Evolutionary conservation across 2,113 vertebrate species (phyloP).

Genomic region (Lontra canadensis): DNA sequence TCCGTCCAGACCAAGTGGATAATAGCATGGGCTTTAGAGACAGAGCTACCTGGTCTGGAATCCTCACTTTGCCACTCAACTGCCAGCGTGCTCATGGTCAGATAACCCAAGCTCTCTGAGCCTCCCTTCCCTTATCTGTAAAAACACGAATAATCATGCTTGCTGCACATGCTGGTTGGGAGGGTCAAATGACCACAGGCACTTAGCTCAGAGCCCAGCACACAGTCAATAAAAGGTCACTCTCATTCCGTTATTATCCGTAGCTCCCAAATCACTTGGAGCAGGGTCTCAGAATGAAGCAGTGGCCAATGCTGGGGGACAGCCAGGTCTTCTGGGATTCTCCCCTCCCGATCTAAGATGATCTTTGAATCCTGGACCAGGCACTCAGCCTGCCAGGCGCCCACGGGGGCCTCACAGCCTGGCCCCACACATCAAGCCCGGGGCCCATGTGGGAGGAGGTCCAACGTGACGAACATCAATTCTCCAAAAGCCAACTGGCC

Average conservation of each 20-base stretch:
- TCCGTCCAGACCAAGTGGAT: neutral
- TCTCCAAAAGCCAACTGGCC: slow-evolving; percentile 71
- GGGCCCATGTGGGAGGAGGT: slow-evolving; percentile 26
- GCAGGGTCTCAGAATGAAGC: neutral
- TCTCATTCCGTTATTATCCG: neutral
- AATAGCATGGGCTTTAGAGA: neutral
- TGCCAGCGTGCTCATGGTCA: neutral
- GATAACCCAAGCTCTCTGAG: neutral
- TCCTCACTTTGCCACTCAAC: neutral
- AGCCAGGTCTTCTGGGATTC: slow-evolving; percentile 56
- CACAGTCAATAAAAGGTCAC: neutral
- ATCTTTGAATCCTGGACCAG: slow-evolving; percentile 43
- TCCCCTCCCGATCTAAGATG: slow-evolving; percentile 39
- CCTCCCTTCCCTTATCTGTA: neutral
- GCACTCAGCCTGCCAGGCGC: slow-evolving; percentile 66
- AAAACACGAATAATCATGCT: neutral
- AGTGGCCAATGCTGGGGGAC: neutral
- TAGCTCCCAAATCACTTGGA: neutral
- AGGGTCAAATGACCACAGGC: neutral
- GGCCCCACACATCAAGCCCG: slow-evolving; percentile 52
- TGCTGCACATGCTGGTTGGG: too few species aligned
- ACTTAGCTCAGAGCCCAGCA: neutral
- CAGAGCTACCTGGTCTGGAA: neutral
- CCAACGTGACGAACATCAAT: slow-evolving; percentile 53
- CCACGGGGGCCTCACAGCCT: slow-evolving; percentile 45